Evolutionary conservation across 1,140 invertebrate genomes (phyloP).

Genomic region (Drosophila varians): DNA sequence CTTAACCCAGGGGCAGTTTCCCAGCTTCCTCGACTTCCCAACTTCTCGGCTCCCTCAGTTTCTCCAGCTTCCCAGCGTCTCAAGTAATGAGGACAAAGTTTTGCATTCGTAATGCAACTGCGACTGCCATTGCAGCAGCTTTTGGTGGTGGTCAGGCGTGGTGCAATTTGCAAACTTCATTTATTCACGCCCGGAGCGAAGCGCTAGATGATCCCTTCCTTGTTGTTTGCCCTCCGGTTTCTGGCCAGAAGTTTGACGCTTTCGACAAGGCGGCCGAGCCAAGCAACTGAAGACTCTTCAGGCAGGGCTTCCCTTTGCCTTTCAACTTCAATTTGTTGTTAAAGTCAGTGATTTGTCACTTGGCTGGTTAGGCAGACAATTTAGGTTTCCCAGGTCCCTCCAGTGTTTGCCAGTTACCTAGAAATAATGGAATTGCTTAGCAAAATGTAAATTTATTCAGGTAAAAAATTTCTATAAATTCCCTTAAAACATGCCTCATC

Average conservation of each 20-base stretch:
- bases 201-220: constrained; percentile 42
- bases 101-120: constrained; percentile 70
- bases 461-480: too few species aligned
- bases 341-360: constrained; percentile 63
- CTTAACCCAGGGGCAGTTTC: constrained; percentile 72
- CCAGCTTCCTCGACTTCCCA: constrained; percentile 9
- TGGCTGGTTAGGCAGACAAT: constrained; percentile 38
- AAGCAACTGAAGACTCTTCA: constrained; percentile 39
- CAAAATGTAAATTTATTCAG: too few species aligned
- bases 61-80: constrained; percentile 19
- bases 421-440: too few species aligned
- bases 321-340: not conserved
- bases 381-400: not conserved
- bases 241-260: constrained; percentile 67
- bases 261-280: constrained; percentile 63
- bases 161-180: constrained; percentile 82
- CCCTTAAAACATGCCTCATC: too few species aligned
- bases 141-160: constrained; percentile 76
- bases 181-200: constrained; percentile 77
- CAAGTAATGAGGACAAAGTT: constrained; percentile 80
- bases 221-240: constrained; percentile 68
- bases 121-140: constrained; percentile 27
- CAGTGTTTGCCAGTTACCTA: too few species aligned
- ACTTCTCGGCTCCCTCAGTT: not conserved
- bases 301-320: not conserved